These are phyloP conservation scores for Diorhabda elongata DNA, from an alignment of 1,140 invertebrate genomes.

Conservation along the genomic window DNA sequence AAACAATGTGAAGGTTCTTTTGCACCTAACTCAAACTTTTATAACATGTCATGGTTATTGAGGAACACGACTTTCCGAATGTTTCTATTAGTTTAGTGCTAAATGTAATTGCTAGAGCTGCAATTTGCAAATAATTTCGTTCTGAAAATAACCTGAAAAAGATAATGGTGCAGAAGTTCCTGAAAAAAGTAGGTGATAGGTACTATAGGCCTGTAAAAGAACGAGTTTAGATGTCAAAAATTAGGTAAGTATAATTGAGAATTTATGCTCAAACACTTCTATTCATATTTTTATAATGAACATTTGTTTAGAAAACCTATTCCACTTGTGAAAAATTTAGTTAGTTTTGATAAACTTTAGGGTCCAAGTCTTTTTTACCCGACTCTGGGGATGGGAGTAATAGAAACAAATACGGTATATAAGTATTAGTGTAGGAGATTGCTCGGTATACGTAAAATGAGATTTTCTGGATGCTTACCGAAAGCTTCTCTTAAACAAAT, in stretches of 20 bases:
- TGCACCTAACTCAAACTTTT: not conserved
- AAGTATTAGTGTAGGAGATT: not conserved
- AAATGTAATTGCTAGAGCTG: not conserved
- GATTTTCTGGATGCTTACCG: not conserved
- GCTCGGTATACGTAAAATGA: not conserved
- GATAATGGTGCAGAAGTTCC: not conserved
- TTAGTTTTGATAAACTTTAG: constrained; percentile 12
- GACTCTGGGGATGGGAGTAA: constrained; percentile 13
- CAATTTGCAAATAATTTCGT: not conserved
- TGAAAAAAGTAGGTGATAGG: not conserved
- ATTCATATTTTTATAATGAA: constrained; percentile 17
- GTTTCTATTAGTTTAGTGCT: not conserved
- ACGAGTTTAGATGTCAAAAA: not conserved
- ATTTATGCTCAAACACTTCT: constrained; percentile 12
- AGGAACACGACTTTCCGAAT: not conserved
- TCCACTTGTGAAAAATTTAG: constrained; percentile 15
- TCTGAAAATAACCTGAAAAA: not conserved
- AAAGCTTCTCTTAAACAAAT: not conserved
- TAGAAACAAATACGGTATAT: constrained; percentile 15
- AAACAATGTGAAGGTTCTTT: not conserved
- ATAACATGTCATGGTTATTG: not conserved
- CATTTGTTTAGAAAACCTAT: constrained; percentile 13
- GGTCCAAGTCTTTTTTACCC: constrained; percentile 22
- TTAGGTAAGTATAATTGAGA: constrained; percentile 6
- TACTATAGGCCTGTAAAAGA: not conserved